Evolutionary conservation across 2,888 invertebrate genomes (phyloP).

Genomic region (Sclerodermus sp.): DNA sequence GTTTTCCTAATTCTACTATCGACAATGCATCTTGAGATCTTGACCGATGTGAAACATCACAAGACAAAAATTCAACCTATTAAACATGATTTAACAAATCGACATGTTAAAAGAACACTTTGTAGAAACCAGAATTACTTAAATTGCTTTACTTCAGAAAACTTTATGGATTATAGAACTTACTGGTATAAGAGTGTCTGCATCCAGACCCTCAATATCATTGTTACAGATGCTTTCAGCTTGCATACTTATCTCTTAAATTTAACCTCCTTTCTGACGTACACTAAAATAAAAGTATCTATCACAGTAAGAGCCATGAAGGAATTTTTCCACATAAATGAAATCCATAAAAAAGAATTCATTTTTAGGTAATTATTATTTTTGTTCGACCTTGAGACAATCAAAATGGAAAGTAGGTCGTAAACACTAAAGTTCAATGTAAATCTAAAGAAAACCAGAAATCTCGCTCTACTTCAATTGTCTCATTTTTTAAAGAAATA

Average conservation of each 20-base stretch:
- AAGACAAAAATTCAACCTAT: slow-evolving; percentile 44
- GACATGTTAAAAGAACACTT: too few species aligned
- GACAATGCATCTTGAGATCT: slow-evolving; percentile 53
- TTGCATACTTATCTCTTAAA: slow-evolving; percentile 45
- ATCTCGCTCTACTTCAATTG: slow-evolving; percentile 3
- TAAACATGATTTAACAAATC: too few species aligned
- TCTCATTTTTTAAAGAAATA: slow-evolving; percentile 14
- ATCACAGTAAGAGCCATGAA: slow-evolving; percentile 17
- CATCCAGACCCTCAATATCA: slow-evolving; percentile 51
- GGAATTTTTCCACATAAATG: slow-evolving; percentile 14
- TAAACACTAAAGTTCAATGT: slow-evolving; percentile 20
- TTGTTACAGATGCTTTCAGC: slow-evolving; percentile 52
- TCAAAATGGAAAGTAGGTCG: slow-evolving; percentile 29
- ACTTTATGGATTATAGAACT: slow-evolving; percentile 31
- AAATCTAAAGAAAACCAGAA: slow-evolving; percentile 3
- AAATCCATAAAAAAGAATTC: slow-evolving; percentile 12
- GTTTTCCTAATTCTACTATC: slow-evolving; percentile 80
- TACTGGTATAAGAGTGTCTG: slow-evolving; percentile 58
- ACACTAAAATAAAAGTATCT: slow-evolving; percentile 35
- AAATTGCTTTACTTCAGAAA: background rate
- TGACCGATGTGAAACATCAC: slow-evolving; percentile 40
- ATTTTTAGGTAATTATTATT: slow-evolving; percentile 20
- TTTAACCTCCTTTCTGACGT: slow-evolving; percentile 24
- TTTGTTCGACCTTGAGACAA: slow-evolving; percentile 32
- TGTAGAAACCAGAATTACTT: too few species aligned